A percentile compares a stretch with the other conserved stretches of the same genome.
These are phyloP conservation scores for Tupaia chinensis DNA, from an alignment of 2,113 vertebrate genomes.

Conservation along the genomic window DNA sequence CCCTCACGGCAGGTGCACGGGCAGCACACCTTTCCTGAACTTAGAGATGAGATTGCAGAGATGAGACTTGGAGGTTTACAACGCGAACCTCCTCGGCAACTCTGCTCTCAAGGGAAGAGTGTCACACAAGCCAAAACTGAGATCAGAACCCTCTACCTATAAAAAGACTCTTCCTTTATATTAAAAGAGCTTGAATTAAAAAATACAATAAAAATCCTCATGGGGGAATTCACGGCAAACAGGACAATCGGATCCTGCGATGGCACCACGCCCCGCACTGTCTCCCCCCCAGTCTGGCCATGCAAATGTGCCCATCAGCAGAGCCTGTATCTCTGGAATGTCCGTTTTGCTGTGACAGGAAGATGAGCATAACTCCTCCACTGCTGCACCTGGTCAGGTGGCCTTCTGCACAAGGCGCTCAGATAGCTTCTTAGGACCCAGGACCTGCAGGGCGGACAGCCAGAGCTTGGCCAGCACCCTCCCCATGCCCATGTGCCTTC, in stretches of 20 bases:
- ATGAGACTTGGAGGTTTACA: rapidly evolving
- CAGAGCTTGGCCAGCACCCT: rapidly evolving
- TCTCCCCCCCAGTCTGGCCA: neutral
- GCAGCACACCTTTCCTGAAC: too few relatives aligned
- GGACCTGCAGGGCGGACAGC: neutral
- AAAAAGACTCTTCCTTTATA: neutral
- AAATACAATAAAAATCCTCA: neutral
- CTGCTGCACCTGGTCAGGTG: neutral
- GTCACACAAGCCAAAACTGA: neutral
- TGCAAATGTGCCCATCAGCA: neutral
- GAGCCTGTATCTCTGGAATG: neutral
- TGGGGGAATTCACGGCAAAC: neutral
- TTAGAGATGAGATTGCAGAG: neutral
- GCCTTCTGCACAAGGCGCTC: neutral
- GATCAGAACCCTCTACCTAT: neutral
- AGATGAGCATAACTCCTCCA: rapidly evolving
- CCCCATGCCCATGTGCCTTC: rapidly evolving
- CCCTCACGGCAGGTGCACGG: too few relatives aligned
- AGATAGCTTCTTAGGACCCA: neutral
- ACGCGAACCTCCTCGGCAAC: neutral
- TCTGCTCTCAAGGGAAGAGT: neutral
- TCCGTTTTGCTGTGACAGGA: neutral
- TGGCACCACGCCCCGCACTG: rapidly evolving
- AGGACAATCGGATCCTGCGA: neutral
- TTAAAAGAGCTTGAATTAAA: neutral